Evolutionary conservation across 2,113 vertebrate species (phyloP).

Genomic region (Pitta sordida): DNA sequence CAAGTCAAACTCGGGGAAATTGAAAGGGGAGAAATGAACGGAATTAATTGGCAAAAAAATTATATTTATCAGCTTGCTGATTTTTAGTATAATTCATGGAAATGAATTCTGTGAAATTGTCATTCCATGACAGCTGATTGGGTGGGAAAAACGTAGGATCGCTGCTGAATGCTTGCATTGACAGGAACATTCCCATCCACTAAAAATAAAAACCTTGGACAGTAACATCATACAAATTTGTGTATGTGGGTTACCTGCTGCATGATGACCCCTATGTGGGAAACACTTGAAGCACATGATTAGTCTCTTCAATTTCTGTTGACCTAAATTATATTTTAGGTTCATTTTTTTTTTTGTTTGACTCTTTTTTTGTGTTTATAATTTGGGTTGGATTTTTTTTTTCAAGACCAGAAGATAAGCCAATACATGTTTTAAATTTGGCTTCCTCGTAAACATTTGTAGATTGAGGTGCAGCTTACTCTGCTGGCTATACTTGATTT

Average conservation of each 20-base stretch:
- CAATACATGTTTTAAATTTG: neutral
- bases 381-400: neutral
- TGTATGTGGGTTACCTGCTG: neutral
- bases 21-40: neutral
- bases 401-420: neutral
- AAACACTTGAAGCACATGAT: neutral
- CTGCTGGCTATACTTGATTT: neutral
- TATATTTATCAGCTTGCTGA: neutral
- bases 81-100: conserved; percentile 26
- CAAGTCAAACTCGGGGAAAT: neutral
- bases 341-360: neutral
- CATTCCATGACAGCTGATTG: neutral
- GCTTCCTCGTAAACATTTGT: neutral
- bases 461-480: neutral
- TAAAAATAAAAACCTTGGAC: conserved; percentile 29
- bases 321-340: neutral
- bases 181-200: neutral
- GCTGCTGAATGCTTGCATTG: conserved; percentile 9
- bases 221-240: neutral
- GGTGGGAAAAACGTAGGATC: neutral
- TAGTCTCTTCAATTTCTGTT: neutral
- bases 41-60: neutral
- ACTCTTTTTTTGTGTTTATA: too few species aligned
- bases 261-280: neutral
- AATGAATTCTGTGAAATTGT: neutral